A percentile compares a stretch with the other conserved stretches of the same genome.
These are phyloP conservation scores for Amazona vittata DNA, from an alignment of 2,113 vertebrate species.

Conservation along the genomic window DNA sequence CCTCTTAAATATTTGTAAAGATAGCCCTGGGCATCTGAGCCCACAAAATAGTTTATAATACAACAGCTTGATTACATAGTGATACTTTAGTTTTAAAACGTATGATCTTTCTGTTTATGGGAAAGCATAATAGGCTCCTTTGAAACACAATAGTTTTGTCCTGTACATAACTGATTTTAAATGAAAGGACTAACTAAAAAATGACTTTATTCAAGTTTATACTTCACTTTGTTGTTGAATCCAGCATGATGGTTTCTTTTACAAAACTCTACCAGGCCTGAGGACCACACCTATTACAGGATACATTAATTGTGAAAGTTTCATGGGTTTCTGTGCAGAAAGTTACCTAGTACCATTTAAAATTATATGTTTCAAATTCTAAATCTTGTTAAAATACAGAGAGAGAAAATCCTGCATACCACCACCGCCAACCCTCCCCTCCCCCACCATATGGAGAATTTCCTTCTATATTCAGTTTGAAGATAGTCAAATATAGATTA, in stretches of 20 bases:
- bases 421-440: not conserved
- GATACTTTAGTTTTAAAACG: conserved; percentile 69
- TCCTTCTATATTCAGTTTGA: not conserved
- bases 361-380: not conserved
- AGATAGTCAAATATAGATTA: not conserved
- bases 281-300: conserved; percentile 48
- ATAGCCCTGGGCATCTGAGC: conserved; percentile 69
- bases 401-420: not conserved
- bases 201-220: conserved; percentile 60
- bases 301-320: conserved; percentile 7
- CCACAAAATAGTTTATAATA: conserved; percentile 73
- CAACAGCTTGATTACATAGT: conserved; percentile 73
- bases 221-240: conserved; percentile 56
- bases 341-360: conserved; percentile 31
- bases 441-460: not conserved
- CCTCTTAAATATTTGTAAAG: conserved; percentile 72
- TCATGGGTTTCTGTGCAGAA: not conserved
- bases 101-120: conserved; percentile 71
- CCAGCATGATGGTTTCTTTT: conserved; percentile 46
- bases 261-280: conserved; percentile 21
- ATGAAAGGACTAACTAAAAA: conserved; percentile 66
- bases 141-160: conserved; percentile 71
- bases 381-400: not conserved
- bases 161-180: conserved; percentile 70
- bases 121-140: conserved; percentile 68